These are phyloP conservation scores for Rafetus swinhoei DNA, from an alignment of 2,113 vertebrate genomes.

Conservation along the genomic window DNA sequence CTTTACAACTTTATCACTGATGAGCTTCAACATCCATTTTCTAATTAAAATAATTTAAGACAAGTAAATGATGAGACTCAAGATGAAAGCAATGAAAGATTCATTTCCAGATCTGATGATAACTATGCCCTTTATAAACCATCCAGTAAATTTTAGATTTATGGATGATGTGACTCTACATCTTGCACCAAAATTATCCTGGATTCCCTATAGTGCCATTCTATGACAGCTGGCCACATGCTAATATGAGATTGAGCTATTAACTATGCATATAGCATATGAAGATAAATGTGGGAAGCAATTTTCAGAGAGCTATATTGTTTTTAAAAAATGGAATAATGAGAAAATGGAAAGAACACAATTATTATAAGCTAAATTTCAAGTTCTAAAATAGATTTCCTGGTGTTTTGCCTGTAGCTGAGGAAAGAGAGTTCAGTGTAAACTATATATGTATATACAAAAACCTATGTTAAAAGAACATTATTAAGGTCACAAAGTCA, in stretches of 20 bases:
- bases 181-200: conserved; percentile 18
- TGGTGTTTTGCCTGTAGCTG: not conserved
- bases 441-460: not conserved
- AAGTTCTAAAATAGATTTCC: conserved; percentile 1
- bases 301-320: conserved; percentile 5
- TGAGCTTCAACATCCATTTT: conserved; percentile 19
- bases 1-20: not conserved
- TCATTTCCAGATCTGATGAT: conserved; percentile 36
- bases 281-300: conserved; percentile 24
- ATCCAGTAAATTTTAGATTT: conserved; percentile 53
- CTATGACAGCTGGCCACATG: conserved; percentile 24
- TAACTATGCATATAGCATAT: conserved; percentile 23
- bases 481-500: not conserved
- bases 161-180: conserved; percentile 26
- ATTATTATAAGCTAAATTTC: not conserved
- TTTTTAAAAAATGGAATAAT: conserved; percentile 21
- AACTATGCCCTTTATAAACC: conserved; percentile 25
- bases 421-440: not conserved
- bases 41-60: conserved; percentile 35
- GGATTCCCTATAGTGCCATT: conserved; percentile 39
- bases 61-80: conserved; percentile 33
- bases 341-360: not conserved
- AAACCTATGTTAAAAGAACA: not conserved
- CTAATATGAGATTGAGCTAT: conserved; percentile 31
- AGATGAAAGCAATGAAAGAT: conserved; percentile 41